Base-by-base conservation (phyloP, 1,140 invertebrate species). In the Aleiodes sp. region DNA sequence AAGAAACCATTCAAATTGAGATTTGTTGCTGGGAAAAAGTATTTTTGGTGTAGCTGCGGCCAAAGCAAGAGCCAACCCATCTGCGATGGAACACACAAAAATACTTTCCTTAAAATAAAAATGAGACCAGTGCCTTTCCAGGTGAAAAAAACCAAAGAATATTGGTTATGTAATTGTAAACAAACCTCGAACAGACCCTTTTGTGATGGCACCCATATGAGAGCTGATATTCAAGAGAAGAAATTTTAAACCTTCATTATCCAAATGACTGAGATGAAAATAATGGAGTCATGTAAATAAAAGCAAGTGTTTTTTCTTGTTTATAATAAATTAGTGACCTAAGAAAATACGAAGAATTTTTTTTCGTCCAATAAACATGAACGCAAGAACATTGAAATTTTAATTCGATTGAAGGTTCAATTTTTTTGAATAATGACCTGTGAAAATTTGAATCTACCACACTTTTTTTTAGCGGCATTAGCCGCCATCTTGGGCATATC, bases 101-200 rank as follows among this genome's bases (percentile, higher is more conserved):
- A 91, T 81, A 82, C 90, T 31, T 91, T 88, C 75, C 83, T 95
- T 0, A 93, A 92, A 86, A 90, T 93, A 35, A 89, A 90, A 80
- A 83, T 88, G 26, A 90, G 90, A 64, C 97, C 97, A 0, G 87
- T 99, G 10, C 87, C 86, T 67, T 98, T 98, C 76, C 84, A 87
- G 74, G 95, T 98, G 1, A 90, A 91, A 56, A 92, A 98, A 87
- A 94, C 92, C 0, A 96, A 96, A 82, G 94, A 98, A 12, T 98
- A 98, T 80, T 99, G 96, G 95, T 87, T 99, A 2, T 99, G 98
- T 82, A 98, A 98, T 81, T 99, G 98, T 82, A 99, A 99, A 83
- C 97, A 99, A 83, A 98, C 97, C 2, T 89, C 90, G 43, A 94
- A 97, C 77, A 88, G 95, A 76, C 98, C 98, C 7, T 99, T 99